phyloP scores from a whole-genome alignment of 1,140 invertebrate species.

The Lepidurus apus region DNA sequence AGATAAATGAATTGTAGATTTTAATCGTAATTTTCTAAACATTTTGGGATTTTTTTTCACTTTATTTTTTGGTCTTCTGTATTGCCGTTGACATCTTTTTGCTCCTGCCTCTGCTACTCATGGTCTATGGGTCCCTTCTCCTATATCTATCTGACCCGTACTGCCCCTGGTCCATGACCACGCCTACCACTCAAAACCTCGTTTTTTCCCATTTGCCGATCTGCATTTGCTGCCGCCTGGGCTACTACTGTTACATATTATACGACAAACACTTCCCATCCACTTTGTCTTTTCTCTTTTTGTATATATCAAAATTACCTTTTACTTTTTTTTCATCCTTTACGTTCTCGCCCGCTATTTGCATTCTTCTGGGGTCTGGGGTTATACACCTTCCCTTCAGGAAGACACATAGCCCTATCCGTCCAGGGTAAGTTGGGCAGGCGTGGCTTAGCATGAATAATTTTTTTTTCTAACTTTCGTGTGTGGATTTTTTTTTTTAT shows the following conservation, averaged over 20 bases:
- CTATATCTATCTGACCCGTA: not conserved
- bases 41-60: not conserved
- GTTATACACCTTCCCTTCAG: slow-evolving; percentile 21
- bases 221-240: slow-evolving; percentile 11
- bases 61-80: not conserved
- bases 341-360: slow-evolving; percentile 18
- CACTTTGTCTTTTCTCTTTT: not conserved
- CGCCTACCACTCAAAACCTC: not conserved
- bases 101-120: slow-evolving; percentile 12
- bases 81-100: slow-evolving; percentile 8
- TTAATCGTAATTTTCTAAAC: not conserved
- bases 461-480: not conserved
- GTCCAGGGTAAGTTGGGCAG: slow-evolving; percentile 20
- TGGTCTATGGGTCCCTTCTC: slow-evolving; percentile 3
- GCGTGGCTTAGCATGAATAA: not conserved
- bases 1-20: not conserved
- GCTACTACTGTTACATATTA: not conserved
- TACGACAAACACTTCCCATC: not conserved
- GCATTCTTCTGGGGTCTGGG: slow-evolving; percentile 16
- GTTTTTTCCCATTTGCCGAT: not conserved
- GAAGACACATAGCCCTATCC: slow-evolving; percentile 17
- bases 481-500: not conserved
- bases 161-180: not conserved
- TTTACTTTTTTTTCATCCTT: not conserved
- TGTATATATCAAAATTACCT: slow-evolving; percentile 22